Conservation (phyloP, 2,888 invertebrate species). For the Perizoma affinitatum region DNA sequence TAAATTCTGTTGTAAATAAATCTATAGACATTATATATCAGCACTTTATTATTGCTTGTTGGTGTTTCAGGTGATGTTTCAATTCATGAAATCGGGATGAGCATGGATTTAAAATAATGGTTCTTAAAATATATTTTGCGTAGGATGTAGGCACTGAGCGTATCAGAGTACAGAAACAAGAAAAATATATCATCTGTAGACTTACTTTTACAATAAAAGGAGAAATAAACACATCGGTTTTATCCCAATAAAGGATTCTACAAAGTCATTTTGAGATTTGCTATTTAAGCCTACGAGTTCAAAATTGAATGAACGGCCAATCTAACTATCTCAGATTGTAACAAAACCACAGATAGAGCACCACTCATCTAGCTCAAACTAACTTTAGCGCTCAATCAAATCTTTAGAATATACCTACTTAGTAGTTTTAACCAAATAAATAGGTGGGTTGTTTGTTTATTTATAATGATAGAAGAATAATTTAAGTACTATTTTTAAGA, state of each 20-base stretch:
- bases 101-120: conserved; percentile 61
- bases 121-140: conserved; percentile 42
- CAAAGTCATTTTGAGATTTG: background rate
- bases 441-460: conserved; percentile 34
- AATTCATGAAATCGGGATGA: conserved; percentile 67
- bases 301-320: conserved; percentile 8
- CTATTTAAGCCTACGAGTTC: background rate
- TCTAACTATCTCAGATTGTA: conserved; percentile 4
- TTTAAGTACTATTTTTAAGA: conserved; percentile 28
- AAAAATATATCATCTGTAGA: conserved; percentile 21
- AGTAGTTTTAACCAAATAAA: conserved; percentile 28
- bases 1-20: conserved; percentile 43
- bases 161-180: conserved; percentile 61
- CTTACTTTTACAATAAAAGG: conserved; percentile 11
- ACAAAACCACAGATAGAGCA: conserved; percentile 26
- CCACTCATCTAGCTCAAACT: conserved; percentile 30
- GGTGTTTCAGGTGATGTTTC: conserved; percentile 25
- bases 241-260: conserved; percentile 17
- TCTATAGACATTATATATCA: conserved; percentile 40
- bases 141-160: conserved; percentile 45
- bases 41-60: conserved; percentile 52
- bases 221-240: conserved; percentile 3
- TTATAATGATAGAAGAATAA: conserved; percentile 21
- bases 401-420: conserved; percentile 30
- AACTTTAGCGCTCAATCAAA: conserved; percentile 30